These are phyloP conservation scores for Balearica regulorum DNA, from an alignment of 2,797 vertebrate genomes.

Conservation along the genomic window DNA sequence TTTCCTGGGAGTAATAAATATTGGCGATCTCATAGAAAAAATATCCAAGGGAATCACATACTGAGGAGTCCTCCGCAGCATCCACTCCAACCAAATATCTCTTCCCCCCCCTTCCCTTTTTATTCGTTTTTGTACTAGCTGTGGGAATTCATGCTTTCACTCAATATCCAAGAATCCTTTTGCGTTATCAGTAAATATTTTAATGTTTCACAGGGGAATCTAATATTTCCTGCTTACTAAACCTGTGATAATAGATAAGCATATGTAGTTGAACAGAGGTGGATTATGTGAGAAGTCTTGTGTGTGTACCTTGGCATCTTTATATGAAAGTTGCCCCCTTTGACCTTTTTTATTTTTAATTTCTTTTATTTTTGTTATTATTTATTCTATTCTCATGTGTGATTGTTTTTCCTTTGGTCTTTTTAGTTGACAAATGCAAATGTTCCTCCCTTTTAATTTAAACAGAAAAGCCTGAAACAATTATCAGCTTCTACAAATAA, in stretches of 20 bases:
- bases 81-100: neutral
- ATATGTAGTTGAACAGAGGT: neutral
- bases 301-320: slow-evolving; percentile 17
- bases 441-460: neutral
- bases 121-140: neutral
- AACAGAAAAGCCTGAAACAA: neutral
- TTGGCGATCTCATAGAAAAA: neutral
- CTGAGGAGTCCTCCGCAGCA: neutral
- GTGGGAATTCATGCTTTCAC: neutral
- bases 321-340: neutral
- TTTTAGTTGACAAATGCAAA: neutral
- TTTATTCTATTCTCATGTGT: neutral
- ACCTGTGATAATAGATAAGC: slow-evolving; percentile 27
- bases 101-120: neutral
- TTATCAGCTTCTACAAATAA: neutral
- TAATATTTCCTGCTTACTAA: slow-evolving; percentile 15
- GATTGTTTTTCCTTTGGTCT: neutral
- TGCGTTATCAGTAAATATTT: slow-evolving; percentile 22
- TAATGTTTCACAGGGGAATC: slow-evolving; percentile 7
- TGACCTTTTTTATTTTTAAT: neutral
- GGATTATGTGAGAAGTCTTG: neutral
- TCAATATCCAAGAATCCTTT: neutral
- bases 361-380: neutral
- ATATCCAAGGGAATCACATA: neutral
- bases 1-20: neutral